Base-by-base conservation (phyloP, 2,888 invertebrate species). In the Torymus auratus region DNA sequence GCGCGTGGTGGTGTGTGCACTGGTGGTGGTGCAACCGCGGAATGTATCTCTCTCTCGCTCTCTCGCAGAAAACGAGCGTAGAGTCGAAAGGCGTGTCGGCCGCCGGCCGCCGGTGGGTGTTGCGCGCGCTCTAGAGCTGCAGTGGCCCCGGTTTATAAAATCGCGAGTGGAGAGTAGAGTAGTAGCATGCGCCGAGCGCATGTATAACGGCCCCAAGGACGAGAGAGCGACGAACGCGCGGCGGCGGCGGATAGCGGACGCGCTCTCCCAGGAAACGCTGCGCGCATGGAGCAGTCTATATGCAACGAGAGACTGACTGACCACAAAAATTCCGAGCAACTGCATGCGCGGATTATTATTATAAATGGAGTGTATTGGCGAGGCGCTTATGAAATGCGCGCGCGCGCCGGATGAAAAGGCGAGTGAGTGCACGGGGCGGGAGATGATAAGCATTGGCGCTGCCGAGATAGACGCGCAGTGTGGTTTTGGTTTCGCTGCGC, bases 251-350 rank as follows among this genome's bases (percentile, higher is more conserved):
- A 28, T 28, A 28, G 28, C 28, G 28, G 28, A 28, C 28, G 73
- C 81, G 83, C 86, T 88, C 88, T 88, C 87, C 85, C 88, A 89
- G 90, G 88, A 90, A 90, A 89, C 89, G 86, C 85, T 85, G 86
- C 70, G 86, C 86, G 28, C 28, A 2, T 28, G 7, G 28, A 28
- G 28, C 7, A 28, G 28, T 28, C 3, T 3, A 7, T 28, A 28
- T 28, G 7, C 7, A 28, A 28, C 4, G 28, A 3, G 7, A 28
- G 28, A 52, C 2, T 3, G 56, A 58, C 50, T 62, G 77, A 81
- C 73, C 81, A 68, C 77, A 69, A 77, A 73, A 72, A 68, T 72
- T 69, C 72, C 62, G 23, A 61, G 52, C 77, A 52, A 15, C 68
- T 75, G 58, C 61, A 53, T 4, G 28, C 3, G 28, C 3, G 28